Conservation (phyloP, 2,797 vertebrate species). For the Gallinago stenura region DNA sequence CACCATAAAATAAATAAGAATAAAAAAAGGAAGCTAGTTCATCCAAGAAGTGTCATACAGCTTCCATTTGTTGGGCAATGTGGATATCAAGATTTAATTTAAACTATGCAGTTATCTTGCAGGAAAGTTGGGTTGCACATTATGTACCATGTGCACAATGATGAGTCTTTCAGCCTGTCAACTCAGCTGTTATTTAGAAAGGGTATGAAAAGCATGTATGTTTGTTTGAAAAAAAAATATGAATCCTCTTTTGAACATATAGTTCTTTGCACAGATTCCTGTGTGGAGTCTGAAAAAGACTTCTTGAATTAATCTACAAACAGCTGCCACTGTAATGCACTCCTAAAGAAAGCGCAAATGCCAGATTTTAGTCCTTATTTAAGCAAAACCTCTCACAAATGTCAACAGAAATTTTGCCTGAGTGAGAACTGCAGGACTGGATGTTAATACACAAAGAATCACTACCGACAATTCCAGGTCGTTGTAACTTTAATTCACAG, state of each 20-base stretch:
- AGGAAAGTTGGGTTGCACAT: conserved; percentile 43
- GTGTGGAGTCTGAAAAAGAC: conserved; percentile 34
- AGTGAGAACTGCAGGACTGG: neutral
- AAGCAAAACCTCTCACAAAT: neutral
- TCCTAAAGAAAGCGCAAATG: conserved; percentile 54
- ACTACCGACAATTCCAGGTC: neutral
- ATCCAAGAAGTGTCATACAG: neutral
- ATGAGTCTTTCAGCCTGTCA: conserved; percentile 70
- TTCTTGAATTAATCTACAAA: conserved; percentile 65
- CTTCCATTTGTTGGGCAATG: conserved; percentile 32
- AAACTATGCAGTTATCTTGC: conserved; percentile 16
- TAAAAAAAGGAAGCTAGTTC: neutral
- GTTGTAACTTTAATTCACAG: neutral
- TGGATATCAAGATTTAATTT: neutral
- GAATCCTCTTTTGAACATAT: conserved; percentile 37
- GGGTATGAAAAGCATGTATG: conserved; percentile 68
- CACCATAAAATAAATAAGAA: neutral
- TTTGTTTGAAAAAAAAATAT: conserved; percentile 26
- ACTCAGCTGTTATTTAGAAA: conserved; percentile 71
- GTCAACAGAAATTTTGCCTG: neutral
- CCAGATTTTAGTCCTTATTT: conserved; percentile 40
- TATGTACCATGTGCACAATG: conserved; percentile 58
- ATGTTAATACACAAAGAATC: neutral
- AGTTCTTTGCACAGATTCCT: conserved; percentile 48
- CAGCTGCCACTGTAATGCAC: conserved; percentile 60